Percentiles rank a stretch among this genome's conserved stretches.
These are phyloP conservation scores for Spondyliosoma cantharus DNA, from an alignment of 2,797 vertebrate species.

Conservation along the genomic window DNA sequence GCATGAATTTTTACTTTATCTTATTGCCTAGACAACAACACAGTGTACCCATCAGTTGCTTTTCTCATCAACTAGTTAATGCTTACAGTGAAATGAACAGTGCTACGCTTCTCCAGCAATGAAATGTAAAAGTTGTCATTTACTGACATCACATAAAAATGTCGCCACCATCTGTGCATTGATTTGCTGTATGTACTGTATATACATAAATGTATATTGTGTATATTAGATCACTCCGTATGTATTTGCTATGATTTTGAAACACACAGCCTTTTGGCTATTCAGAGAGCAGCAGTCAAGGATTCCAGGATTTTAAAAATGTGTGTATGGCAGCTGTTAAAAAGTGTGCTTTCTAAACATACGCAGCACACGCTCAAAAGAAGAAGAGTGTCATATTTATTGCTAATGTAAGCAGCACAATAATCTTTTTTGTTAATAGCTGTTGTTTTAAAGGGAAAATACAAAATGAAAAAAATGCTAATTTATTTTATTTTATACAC, in stretches of 20 bases:
- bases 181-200: constrained; percentile 83
- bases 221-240: constrained; percentile 79
- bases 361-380: constrained; percentile 69
- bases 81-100: constrained; percentile 76
- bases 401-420: constrained; percentile 81
- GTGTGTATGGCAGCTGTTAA: constrained; percentile 76
- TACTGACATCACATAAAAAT: constrained; percentile 62
- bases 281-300: constrained; percentile 67
- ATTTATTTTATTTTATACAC: constrained; percentile 87
- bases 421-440: constrained; percentile 68
- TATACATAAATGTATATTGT: constrained; percentile 83
- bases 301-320: constrained; percentile 69
- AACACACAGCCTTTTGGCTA: constrained; percentile 63
- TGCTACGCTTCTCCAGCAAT: constrained; percentile 68
- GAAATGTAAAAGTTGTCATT: constrained; percentile 66
- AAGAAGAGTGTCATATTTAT: constrained; percentile 78
- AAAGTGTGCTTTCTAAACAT: constrained; percentile 72
- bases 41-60: constrained; percentile 71
- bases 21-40: constrained; percentile 59
- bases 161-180: constrained; percentile 80
- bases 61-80: constrained; percentile 70
- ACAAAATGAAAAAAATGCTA: constrained; percentile 63
- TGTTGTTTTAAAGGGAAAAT: constrained; percentile 70
- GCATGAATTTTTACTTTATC: constrained; percentile 78
- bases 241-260: constrained; percentile 75